These are phyloP conservation scores for Porites lutea DNA, from an alignment of 64 coral and sea anemone genomes.

Conservation along the genomic window DNA sequence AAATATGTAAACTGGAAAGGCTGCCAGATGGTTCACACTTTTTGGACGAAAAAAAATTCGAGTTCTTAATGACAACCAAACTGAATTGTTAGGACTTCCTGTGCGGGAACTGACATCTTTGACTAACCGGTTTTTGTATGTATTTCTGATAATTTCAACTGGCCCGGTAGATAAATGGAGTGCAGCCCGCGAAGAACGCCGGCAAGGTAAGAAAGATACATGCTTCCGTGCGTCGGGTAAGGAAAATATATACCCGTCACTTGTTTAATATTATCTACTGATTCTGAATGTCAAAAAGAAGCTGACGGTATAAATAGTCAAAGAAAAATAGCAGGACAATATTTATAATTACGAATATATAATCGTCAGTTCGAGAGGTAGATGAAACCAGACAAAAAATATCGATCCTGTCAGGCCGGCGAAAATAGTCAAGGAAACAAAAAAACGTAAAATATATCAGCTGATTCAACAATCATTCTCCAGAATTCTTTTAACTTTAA, in stretches of 20 bases:
- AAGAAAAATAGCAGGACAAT: no score
- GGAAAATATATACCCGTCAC: neutral
- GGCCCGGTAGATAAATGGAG: neutral
- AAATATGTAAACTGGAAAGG: neutral
- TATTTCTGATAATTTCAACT: neutral
- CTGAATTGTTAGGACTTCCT: no score
- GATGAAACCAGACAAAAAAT: no score
- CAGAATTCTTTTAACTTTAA: no score
- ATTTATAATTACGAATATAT: no score
- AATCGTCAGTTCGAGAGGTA: no score
- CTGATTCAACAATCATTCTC: no score
- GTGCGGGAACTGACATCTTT: no score
- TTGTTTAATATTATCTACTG: neutral
- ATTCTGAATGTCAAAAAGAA: neutral
- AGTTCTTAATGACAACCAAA: neutral
- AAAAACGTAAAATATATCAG: no score
- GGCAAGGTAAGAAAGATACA: neutral
- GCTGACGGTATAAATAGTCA: no score
- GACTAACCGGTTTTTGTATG: neutral
- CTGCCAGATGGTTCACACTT: neutral
- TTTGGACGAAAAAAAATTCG: neutral
- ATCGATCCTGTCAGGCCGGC: no score
- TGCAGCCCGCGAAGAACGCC: neutral
- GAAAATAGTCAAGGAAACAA: no score
- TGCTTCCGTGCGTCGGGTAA: slow-evolving; percentile 13